Base-by-base conservation (phyloP, 2,113 vertebrate species). In the Oceanites oceanicus region DNA sequence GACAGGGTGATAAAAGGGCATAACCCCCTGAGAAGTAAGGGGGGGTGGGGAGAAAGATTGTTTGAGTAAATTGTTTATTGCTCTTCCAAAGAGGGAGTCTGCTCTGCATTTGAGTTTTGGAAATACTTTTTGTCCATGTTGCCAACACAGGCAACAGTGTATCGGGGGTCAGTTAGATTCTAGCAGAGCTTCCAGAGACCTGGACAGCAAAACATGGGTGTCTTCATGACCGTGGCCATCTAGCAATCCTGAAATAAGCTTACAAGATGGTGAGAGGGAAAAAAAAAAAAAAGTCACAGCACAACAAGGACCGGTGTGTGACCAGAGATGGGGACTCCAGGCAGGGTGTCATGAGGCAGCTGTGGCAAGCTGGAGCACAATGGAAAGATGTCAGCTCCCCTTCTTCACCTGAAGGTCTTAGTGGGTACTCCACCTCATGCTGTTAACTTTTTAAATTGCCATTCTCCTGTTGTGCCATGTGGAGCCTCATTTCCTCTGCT, bases 31-130 rank as follows among this genome's bases (percentile, higher is more conserved):
- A 36, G 29, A 77, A 80, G 36, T 9, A 30, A 53, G 58, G 15
- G 32, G 2, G 1, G 27, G 7, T 2, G 4, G 6, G 4, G 1
- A 0, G 4, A 32, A 15, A 6, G 15, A 32, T 16, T 34, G 15
- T 49, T 66, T 47, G 26, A 10, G 19, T 76, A 38, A 65, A 96
- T 59, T 73, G 18, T 77, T 87, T 87, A 71, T 42, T 95, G n/a
- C 47, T 87, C 23, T 84, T 91, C 22, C n/a, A 87, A 27, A 86
- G 52, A 83, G 67, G 49, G 32, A 77, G 65, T 53, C 40, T 78
- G 36, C 68, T 89, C 65, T 75, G 42, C 47, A 9, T 66, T 52
- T 75, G 40, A 87, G 74, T 87, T 96, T 91, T 85, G 74, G 49
- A 96, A 94, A 82, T 91, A 92, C 25, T 65, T 96, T 38, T 75